These are phyloP conservation scores for Henicopernis longicauda DNA, from an alignment of 2,113 vertebrate species.

Conservation along the genomic window DNA sequence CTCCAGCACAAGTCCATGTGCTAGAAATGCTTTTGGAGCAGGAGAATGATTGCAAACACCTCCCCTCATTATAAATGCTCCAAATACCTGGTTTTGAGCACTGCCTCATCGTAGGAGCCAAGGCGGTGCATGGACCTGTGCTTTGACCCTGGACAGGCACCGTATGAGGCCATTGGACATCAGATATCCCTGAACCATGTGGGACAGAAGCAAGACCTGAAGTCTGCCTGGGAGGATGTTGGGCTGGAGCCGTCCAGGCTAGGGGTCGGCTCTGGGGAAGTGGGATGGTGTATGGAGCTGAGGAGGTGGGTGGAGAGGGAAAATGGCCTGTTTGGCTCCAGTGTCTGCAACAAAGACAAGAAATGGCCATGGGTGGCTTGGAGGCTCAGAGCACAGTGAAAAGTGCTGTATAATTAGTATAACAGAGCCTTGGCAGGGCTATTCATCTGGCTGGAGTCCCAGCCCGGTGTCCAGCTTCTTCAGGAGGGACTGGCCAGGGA, in stretches of 20 bases:
- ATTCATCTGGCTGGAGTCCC: neutral
- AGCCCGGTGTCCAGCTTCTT: neutral
- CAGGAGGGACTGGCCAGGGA: neutral
- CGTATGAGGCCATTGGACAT: accelerated
- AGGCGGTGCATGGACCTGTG: neutral
- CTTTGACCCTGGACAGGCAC: neutral
- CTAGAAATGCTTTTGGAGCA: neutral
- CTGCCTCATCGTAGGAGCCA: neutral
- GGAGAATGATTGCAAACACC: neutral
- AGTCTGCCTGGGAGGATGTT: neutral
- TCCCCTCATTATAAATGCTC: neutral
- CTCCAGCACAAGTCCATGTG: neutral
- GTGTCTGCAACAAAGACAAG: neutral
- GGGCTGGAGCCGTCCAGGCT: neutral
- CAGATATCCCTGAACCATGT: neutral
- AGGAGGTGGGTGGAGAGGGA: neutral
- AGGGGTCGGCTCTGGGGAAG: neutral
- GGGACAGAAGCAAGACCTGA: neutral
- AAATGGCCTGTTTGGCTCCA: neutral
- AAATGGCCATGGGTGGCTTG: neutral
- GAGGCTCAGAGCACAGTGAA: neutral
- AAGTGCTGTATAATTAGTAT: neutral
- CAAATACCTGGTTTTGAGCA: neutral
- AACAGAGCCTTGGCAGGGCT: neutral
- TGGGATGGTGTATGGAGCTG: neutral